Evolutionary conservation across 2,888 invertebrate genomes (phyloP).

Genomic region (Cremastobaeus sp.): DNA sequence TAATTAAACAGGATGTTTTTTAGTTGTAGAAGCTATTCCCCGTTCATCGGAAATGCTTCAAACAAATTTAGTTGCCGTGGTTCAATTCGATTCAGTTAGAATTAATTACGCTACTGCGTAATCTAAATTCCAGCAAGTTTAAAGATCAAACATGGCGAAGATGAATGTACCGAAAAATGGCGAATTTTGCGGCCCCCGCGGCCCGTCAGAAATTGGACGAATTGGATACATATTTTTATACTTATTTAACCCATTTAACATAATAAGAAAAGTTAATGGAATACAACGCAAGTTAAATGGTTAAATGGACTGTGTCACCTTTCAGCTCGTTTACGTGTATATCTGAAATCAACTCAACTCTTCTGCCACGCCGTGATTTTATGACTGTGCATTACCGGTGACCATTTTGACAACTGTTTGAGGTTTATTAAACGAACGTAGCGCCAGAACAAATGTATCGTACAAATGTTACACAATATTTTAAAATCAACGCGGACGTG

Average conservation of each 20-base stretch:
- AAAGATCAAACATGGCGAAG: too few species aligned
- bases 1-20: too few species aligned
- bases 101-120: too few species aligned
- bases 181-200: too few species aligned
- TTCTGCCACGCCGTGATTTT: slow-evolving; percentile 2
- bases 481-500: slow-evolving; percentile 21
- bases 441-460: slow-evolving; percentile 16
- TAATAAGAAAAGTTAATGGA: slow-evolving; percentile 13
- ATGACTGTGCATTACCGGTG: slow-evolving; percentile 6
- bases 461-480: slow-evolving; percentile 26
- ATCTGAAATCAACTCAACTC: slow-evolving; percentile 24
- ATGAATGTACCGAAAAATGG: too few species aligned
- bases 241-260: slow-evolving; percentile 3
- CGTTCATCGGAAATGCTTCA: too few species aligned
- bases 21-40: too few species aligned
- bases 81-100: too few species aligned
- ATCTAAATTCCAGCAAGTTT: too few species aligned
- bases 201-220: neutral
- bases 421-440: slow-evolving; percentile 37
- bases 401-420: slow-evolving; percentile 33
- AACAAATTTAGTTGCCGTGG: too few species aligned
- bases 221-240: slow-evolving; percentile 7
- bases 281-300: slow-evolving; percentile 13
- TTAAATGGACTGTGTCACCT: slow-evolving; percentile 9
- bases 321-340: slow-evolving; percentile 2